Evolutionary conservation across 2,797 vertebrate genomes (phyloP).

Genomic region (Manis pentadactyla): DNA sequence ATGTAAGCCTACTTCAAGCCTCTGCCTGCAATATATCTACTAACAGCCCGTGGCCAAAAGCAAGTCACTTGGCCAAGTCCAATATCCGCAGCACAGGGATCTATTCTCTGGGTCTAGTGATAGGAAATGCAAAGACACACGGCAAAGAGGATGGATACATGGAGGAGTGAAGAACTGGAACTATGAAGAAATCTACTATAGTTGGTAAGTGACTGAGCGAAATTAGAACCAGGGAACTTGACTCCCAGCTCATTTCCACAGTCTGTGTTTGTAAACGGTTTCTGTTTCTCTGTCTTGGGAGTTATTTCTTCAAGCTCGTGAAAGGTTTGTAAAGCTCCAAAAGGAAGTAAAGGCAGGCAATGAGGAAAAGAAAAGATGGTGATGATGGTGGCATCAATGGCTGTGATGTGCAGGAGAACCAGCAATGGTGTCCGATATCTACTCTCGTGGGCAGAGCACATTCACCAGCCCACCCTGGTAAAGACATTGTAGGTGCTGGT

Average conservation of each 20-base stretch:
- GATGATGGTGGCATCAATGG: background rate
- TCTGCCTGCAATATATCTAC: background rate
- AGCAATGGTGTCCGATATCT: background rate
- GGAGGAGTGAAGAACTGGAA: background rate
- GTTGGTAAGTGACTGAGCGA: background rate
- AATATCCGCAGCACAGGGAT: background rate
- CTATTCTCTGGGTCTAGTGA: background rate
- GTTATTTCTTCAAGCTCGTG: background rate
- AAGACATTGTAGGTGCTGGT: background rate
- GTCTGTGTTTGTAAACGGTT: background rate
- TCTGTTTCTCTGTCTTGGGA: conserved; percentile 33
- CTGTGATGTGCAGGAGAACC: background rate
- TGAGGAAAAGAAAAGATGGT: background rate
- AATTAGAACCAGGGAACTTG: background rate
- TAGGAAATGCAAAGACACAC: background rate
- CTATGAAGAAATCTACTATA: background rate
- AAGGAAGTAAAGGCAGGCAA: background rate
- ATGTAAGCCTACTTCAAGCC: background rate
- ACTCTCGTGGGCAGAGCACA: background rate
- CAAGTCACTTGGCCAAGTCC: background rate
- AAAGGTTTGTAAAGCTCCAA: background rate
- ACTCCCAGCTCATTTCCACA: background rate
- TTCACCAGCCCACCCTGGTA: background rate
- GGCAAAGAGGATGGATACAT: background rate
- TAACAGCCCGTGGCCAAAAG: background rate